phyloP scores from a whole-genome alignment of 2,113 vertebrate genomes.

The Dicerorhinus sumatrensis region DNA sequence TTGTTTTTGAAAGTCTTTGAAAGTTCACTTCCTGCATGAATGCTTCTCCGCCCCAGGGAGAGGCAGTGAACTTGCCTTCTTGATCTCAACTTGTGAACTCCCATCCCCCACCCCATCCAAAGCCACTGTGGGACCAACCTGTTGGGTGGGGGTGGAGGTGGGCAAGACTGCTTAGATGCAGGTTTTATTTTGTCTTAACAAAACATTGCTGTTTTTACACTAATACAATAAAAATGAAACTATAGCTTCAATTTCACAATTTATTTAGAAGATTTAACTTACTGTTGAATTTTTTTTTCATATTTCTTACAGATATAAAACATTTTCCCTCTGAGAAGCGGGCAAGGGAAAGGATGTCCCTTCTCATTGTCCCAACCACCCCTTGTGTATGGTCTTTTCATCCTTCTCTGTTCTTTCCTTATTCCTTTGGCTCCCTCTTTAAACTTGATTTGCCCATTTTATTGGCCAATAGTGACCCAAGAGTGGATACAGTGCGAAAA shows the following conservation, averaged over 20 bases:
- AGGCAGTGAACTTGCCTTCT: constrained; percentile 47
- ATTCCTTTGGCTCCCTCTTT: neutral
- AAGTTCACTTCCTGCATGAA: constrained; percentile 69
- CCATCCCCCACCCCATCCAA: neutral
- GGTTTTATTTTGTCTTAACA: neutral
- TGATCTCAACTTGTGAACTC: neutral
- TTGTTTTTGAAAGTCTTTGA: constrained; percentile 67
- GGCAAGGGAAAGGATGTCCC: neutral
- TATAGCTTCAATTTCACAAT: neutral
- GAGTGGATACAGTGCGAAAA: neutral
- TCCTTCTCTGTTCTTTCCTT: neutral
- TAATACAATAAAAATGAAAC: neutral
- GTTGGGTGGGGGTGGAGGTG: rapidly evolving
- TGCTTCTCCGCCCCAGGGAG: constrained; percentile 35
- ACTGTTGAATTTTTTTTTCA: neutral
- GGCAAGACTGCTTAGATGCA: neutral
- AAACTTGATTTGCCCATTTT: constrained; percentile 17
- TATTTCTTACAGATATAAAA: neutral
- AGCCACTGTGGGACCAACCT: neutral
- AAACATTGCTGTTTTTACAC: neutral
- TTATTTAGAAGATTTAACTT: neutral
- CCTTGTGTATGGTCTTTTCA: neutral
- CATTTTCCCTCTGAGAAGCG: neutral
- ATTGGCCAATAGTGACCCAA: neutral
- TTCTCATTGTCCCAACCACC: neutral